Conservation (phyloP, 2,113 vertebrate genomes). For the Rostratula benghalensis region DNA sequence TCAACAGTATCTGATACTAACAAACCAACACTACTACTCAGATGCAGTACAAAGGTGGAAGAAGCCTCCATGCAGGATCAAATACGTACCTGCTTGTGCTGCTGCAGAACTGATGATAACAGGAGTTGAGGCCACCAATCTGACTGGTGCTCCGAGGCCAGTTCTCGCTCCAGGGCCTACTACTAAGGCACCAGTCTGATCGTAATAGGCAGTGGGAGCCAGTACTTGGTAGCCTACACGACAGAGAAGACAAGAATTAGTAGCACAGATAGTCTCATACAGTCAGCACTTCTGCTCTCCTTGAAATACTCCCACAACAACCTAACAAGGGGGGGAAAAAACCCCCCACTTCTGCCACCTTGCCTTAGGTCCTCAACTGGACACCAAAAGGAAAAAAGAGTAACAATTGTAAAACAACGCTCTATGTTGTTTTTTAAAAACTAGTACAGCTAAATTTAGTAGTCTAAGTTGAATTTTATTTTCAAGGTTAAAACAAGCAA, state of each 20-base stretch:
- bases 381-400: background rate
- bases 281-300: background rate
- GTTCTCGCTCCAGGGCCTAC: constrained; percentile 92
- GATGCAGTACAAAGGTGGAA: background rate
- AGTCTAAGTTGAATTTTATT: background rate
- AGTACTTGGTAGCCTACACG: constrained; percentile 91
- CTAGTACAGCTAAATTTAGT: background rate
- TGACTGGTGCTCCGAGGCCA: constrained; percentile 89
- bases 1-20: background rate
- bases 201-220: constrained; percentile 94
- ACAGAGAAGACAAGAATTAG: constrained; percentile 41
- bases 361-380: background rate
- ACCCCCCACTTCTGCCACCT: background rate
- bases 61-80: background rate
- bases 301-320: background rate
- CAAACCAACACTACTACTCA: background rate
- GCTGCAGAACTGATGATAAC: constrained; percentile 94
- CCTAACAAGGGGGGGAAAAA: background rate
- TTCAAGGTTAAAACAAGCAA: background rate
- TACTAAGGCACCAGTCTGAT: constrained; percentile 93
- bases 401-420: background rate
- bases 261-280: background rate
- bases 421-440: background rate
- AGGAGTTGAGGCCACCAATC: constrained; percentile 91
- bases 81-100: constrained; percentile 88